Evolutionary conservation across 1,140 invertebrate species (phyloP).

Genomic region (Melipona quadrifasciata): DNA sequence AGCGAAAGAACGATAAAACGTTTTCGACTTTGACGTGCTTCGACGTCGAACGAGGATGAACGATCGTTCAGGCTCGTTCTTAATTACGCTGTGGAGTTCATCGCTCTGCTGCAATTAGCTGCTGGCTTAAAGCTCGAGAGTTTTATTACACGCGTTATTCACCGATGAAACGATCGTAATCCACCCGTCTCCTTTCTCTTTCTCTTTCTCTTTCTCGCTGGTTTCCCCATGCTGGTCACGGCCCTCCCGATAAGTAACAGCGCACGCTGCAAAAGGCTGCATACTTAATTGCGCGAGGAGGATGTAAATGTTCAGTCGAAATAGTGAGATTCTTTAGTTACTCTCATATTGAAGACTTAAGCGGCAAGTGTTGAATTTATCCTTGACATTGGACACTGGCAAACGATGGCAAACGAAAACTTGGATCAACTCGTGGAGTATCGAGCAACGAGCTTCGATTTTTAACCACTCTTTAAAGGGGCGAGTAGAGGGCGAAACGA

Average conservation of each 20-base stretch:
- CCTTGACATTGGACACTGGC: too few species aligned
- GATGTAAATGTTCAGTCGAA: background rate
- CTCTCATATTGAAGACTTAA: too few species aligned
- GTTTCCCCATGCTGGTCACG: background rate
- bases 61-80: background rate
- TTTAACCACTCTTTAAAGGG: too few species aligned
- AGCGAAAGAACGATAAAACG: background rate
- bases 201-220: background rate
- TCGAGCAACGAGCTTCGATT: too few species aligned
- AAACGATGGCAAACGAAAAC: too few species aligned
- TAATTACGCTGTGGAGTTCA: conserved; percentile 1
- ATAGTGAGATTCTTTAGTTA: background rate
- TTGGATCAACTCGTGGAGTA: too few species aligned
- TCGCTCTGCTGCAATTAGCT: conserved; percentile 1
- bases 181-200: background rate
- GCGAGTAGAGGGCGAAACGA: background rate
- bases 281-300: background rate
- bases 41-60: background rate
- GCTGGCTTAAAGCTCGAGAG: background rate
- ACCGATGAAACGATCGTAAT: background rate
- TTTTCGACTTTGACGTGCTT: background rate
- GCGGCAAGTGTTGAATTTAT: too few species aligned
- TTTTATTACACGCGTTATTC: background rate
- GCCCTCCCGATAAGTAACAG: background rate
- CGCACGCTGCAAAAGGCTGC: background rate